These are phyloP conservation scores for Pocillopora grandis DNA, from an alignment of 92 coral and sea anemone genomes.

Conservation along the genomic window DNA sequence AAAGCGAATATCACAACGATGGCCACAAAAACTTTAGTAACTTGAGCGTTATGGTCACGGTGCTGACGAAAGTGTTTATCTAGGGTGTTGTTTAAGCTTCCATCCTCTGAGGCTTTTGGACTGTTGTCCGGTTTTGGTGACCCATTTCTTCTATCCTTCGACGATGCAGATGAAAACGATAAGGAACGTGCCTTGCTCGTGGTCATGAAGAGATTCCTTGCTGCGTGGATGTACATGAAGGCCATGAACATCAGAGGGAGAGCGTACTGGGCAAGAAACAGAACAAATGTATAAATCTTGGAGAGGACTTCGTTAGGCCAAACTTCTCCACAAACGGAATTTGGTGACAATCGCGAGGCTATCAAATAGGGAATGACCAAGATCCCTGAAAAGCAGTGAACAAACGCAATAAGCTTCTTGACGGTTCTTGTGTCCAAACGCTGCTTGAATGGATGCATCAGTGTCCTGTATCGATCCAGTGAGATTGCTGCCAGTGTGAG, in stretches of 20 bases:
- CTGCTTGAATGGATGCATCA: conserved; percentile 68
- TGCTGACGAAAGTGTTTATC: conserved; percentile 17
- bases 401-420: conserved; percentile 24
- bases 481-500: conserved; percentile 66
- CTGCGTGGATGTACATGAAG: conserved; percentile 59
- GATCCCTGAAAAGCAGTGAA: conserved; percentile 40
- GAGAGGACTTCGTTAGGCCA: conserved; percentile 63
- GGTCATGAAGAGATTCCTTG: conserved; percentile 34
- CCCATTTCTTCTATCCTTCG: conserved; percentile 6
- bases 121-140: neutral
- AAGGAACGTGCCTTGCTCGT: conserved; percentile 26
- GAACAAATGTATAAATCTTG: conserved; percentile 64
- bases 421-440: conserved; percentile 44
- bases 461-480: conserved; percentile 64
- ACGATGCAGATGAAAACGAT: neutral
- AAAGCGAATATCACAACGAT: conserved; percentile 55
- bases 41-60: conserved; percentile 43
- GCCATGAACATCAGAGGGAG: conserved; percentile 70
- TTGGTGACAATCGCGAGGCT: conserved; percentile 27
- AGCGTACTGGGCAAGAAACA: conserved; percentile 65
- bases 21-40: conserved; percentile 54
- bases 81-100: neutral
- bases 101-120: neutral
- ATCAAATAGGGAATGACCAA: conserved; percentile 44
- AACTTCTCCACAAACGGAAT: conserved; percentile 50